Conservation (phyloP, 2,888 invertebrate species). For the Piscicola geometra region DNA sequence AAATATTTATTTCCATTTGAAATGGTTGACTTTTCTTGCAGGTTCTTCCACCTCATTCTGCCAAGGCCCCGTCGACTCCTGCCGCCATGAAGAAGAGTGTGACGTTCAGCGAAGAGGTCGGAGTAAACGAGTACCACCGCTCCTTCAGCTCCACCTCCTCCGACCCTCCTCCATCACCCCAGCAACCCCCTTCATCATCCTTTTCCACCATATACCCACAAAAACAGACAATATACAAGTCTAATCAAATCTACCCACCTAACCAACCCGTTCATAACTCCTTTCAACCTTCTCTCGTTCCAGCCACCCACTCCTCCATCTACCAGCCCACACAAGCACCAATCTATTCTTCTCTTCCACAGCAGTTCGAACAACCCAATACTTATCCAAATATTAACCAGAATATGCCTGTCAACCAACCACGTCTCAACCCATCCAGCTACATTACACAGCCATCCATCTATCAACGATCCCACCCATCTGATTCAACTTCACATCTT, state of each 20-base stretch:
- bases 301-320: no score
- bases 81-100: slow-evolving; percentile 53
- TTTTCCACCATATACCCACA: no score
- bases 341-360: no score
- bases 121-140: slow-evolving; percentile 50
- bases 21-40: neutral
- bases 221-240: no score
- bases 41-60: neutral
- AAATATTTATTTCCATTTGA: neutral
- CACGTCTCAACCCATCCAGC: neutral
- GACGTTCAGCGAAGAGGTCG: slow-evolving; percentile 55
- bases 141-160: slow-evolving; percentile 42
- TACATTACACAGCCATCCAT: neutral
- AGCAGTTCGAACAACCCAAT: no score
- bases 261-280: no score
- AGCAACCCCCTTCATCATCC: no score
- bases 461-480: neutral
- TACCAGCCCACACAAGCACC: no score
- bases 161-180: slow-evolving; percentile 32
- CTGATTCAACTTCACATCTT: neutral
- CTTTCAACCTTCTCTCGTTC: no score
- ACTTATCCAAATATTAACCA: no score
- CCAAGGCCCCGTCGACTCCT: neutral
- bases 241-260: no score
- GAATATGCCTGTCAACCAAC: neutral